Base-by-base conservation (phyloP, 2,113 vertebrate genomes). In the Ascaphus truei region DNA sequence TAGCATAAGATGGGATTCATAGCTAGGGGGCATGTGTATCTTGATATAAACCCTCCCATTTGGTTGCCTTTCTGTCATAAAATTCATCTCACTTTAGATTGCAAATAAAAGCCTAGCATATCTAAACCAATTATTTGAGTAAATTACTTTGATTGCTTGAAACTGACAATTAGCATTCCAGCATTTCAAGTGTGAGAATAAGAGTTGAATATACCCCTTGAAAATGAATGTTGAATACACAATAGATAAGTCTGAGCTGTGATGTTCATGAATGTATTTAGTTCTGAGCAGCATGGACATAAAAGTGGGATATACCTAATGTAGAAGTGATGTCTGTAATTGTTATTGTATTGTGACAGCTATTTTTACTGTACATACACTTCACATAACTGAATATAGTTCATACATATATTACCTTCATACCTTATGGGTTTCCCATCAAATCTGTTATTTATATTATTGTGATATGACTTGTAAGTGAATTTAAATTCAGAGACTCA, bases 91-190 rank as follows among this genome's bases (percentile, higher is more conserved):
- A 12, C 8, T 39, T 29, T 33, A 1, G n/a, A 23, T 33, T 1
- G 39, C 72, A 84, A 83, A 80, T 83, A 83, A 80, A 83, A 77
- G 20, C 76, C 77, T 68, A 76, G 73, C 77, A 74, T 78, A 80
- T 52, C 55, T 84, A 83, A 81, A 82, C 76, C 65, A 77, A 76
- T 81, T 83, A 83, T 84, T 84, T 84, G 80, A 74, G 79, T 78
- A 84, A 83, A 81, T 85, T 82, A 81, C 79, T 80, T 82, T 78
- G 77, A 80, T 81, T 27, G 2, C 72, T 73, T 73, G 78, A 78
- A 84, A 74, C 74, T 83, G 80, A 82, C 81, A 84, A 77, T 81
- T 81, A 78, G 75, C 15, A 51, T 75, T 81, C 71, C 71, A 75
- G 78, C 72, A 68, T 82, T 75, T 78, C 71, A 80, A 71, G 76